Evolutionary conservation across 2,113 vertebrate species (phyloP).

Genomic region (Leucopsar rothschildi): DNA sequence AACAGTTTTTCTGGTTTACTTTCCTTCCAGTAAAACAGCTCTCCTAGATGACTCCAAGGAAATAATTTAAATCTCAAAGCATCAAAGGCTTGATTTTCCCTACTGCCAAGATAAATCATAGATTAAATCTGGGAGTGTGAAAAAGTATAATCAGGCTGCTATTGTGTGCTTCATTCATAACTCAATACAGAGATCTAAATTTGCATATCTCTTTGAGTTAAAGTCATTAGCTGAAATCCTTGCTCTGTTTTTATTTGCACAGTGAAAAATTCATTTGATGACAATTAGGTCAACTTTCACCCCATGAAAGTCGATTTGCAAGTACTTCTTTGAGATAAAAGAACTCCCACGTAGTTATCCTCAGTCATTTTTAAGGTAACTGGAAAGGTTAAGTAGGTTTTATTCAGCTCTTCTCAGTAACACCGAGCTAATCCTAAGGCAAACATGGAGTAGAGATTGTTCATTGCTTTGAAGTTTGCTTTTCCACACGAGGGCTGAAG

Average conservation of each 20-base stretch:
- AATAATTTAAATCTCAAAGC: slow-evolving; percentile 55
- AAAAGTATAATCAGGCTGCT: background rate
- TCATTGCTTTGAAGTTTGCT: background rate
- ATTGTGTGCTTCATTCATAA: background rate
- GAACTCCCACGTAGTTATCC: background rate
- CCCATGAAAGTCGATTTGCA: background rate
- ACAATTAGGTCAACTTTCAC: background rate
- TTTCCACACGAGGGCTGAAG: background rate
- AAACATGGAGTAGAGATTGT: background rate
- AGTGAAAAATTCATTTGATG: background rate
- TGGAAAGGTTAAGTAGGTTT: background rate
- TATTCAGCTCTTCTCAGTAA: background rate
- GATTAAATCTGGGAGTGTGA: slow-evolving; percentile 44
- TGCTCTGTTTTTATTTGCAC: background rate
- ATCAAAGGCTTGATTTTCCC: slow-evolving; percentile 17
- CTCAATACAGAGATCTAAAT: background rate
- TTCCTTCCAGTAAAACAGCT: slow-evolving; percentile 19
- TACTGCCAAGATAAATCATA: slow-evolving; percentile 5
- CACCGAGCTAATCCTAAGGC: background rate
- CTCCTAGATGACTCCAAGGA: slow-evolving; percentile 1
- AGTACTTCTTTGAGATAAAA: background rate
- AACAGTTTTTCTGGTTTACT: background rate
- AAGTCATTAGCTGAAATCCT: background rate
- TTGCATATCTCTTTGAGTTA: slow-evolving; percentile 1
- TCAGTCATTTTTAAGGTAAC: background rate